Evolutionary conservation across 2,797 vertebrate genomes (phyloP), one percentile per base, ranked within the genome.

Genomic region (Eutrigla gurnardus): DNA sequence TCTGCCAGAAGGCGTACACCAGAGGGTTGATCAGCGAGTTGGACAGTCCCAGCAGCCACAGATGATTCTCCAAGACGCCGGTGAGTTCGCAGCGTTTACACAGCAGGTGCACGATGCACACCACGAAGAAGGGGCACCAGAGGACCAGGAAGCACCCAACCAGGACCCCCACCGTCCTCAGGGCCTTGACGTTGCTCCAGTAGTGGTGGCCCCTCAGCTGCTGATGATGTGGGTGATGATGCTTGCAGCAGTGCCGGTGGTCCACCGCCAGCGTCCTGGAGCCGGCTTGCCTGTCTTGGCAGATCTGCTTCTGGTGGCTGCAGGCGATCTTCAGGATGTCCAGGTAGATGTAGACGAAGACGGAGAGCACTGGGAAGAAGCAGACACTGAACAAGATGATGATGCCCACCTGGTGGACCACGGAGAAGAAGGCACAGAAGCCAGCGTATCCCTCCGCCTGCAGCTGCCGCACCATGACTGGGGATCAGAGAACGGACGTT

Each of bases 1-100:
- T 95, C 81, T 98, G 96, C 96, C 96, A 94, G 84, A 87, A 96
- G 71, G 96, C 96, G 7, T 98, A 98, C 46, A 98, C 95, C 73
- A 98, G 85, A 0, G 97, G 97, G 89, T 98, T 97, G 67, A 97
- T 93, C 12, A 98, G 91, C 0, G 97, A 98, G 90, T 97, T 98
- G 67, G 93, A 89, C 7, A 97, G 91, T 0, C 96, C 96, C 32
- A 97, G 73, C 10, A 98, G 85, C 96, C 96, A 98, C 71, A 98
- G 91, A 25, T 97, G 89, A 53, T 88, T 94, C 91, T 98, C 96
- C 2, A 97, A 87, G 53, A 96, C 58, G 0, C 15, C 0, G 36
- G 93, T 93, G 47, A 96, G 92, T 50, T 75, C 7, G 71, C 97
- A 98, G 7, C 45, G 47, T 0, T 85, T 40, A 37, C 97, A 98